These are phyloP conservation scores for Acronicta leporina DNA, from an alignment of 2,888 invertebrate species.

Conservation along the genomic window DNA sequence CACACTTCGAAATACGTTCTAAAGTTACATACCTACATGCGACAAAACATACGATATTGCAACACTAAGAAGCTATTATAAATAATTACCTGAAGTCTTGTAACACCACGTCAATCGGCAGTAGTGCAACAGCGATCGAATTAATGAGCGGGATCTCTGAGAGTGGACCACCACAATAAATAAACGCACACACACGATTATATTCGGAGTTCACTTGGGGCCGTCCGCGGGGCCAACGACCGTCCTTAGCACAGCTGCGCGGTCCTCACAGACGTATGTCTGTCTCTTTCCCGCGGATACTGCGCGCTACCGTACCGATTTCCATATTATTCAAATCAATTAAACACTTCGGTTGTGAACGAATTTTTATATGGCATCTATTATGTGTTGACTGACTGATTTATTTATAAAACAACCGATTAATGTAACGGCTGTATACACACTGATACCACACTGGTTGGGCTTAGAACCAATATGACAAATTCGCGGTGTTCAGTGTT, in stretches of 20 bases:
- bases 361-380: slow-evolving; percentile 51
- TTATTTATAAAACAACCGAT: slow-evolving; percentile 50
- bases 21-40: slow-evolving; percentile 18
- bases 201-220: slow-evolving; percentile 88
- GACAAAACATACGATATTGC: slow-evolving; percentile 32
- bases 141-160: slow-evolving; percentile 61
- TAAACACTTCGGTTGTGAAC: slow-evolving; percentile 57
- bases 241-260: slow-evolving; percentile 87
- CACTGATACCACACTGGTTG: slow-evolving; percentile 24
- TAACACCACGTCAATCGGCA: slow-evolving; percentile 50
- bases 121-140: slow-evolving; percentile 56
- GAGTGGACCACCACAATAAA: slow-evolving; percentile 64
- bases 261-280: slow-evolving; percentile 73
- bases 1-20: slow-evolving; percentile 20
- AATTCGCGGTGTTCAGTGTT: not conserved
- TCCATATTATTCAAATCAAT: slow-evolving; percentile 65
- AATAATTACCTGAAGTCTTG: slow-evolving; percentile 56
- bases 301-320: slow-evolving; percentile 67
- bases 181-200: slow-evolving; percentile 79
- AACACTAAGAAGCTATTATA: slow-evolving; percentile 32
- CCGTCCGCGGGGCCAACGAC: slow-evolving; percentile 86
- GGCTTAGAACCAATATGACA: slow-evolving; percentile 1
- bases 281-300: slow-evolving; percentile 78
- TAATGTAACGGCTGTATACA: slow-evolving; percentile 26
- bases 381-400: slow-evolving; percentile 47